Base-by-base conservation (phyloP, 92 coral and sea anemone genomes). In the Isaurus tuberculatus region DNA sequence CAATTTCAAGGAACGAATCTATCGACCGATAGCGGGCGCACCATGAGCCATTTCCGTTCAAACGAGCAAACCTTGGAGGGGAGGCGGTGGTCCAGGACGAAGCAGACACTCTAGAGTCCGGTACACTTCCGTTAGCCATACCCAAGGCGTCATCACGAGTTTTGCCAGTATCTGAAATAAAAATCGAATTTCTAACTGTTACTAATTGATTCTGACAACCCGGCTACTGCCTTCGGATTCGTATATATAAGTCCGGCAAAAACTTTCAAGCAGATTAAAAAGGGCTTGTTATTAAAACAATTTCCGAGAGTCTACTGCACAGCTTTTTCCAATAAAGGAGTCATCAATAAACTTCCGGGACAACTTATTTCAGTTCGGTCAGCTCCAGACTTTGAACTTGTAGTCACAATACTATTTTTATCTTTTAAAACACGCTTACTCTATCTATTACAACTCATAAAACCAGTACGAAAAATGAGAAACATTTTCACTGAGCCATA, bases 21-120 rank as follows among this genome's bases (percentile, higher is more conserved):
- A 31, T 69, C 32, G 81, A 75, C 46, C 81, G 81, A 57, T 55
- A 13, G 51, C 81, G 81, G 48, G 95, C 88, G 69, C 95, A 93
- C 98, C 98, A 93, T 13, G 95, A 79, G 5, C 84, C 84, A 17
- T 75, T 57, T 67, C 73, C 81, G 74, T 93, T 89, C 70, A 93
- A 79, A 60, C 98, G 89, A 40, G 88, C 98, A 22, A 80, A 72
- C 65, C 68, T 63, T 20, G 98, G 90, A 40, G 93, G 93, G 6
- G 94, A 90, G 32, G 87, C 86, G n/a, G 79, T 89, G 65, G 94
- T 90, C 75, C 70, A 87, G 61, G 98, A 89, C 27, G 98, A 93
- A 15, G 98, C 94, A 9, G 91, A 89, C 16, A 93, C 82, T 28
- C 70, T 48, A 27, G 73, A 85, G 49, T 93, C 91, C 28, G 94